A percentile compares a stretch with the other conserved stretches of the same genome.
Conservation (phyloP, 2,797 vertebrate genomes). For the Urophycis tenuis region DNA sequence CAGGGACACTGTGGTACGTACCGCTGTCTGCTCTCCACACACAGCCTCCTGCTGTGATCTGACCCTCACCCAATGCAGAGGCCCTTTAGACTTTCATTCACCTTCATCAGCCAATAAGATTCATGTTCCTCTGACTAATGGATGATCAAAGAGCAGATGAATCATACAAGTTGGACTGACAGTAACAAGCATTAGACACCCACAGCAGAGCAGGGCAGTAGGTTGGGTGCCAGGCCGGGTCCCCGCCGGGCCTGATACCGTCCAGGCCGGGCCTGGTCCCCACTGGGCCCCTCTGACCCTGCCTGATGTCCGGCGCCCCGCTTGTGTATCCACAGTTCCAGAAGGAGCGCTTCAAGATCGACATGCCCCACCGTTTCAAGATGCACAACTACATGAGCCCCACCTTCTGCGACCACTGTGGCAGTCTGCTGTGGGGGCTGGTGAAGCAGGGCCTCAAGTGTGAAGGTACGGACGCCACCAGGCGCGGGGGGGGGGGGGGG, state of each 20-base stretch:
- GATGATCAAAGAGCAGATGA: background rate
- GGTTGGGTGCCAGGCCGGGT: too few species aligned
- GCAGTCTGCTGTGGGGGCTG: slow-evolving; percentile 95
- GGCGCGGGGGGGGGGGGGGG: too few species aligned
- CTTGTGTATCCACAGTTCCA: slow-evolving; percentile 80
- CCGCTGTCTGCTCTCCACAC: slow-evolving; percentile 7
- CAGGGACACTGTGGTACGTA: slow-evolving; percentile 82
- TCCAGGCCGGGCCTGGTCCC: too few species aligned
- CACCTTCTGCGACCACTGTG: slow-evolving; percentile 98
- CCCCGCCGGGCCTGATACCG: too few species aligned
- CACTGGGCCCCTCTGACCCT: too few species aligned
- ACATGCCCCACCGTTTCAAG: slow-evolving; percentile 97
- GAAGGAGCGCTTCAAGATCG: slow-evolving; percentile 98
- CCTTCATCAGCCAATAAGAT: slow-evolving; percentile 12
- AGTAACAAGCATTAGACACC: background rate
- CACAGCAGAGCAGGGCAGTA: too few species aligned
- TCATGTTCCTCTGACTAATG: background rate
- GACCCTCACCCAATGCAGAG: background rate
- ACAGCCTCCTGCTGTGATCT: too few species aligned
- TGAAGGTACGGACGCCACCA: slow-evolving; percentile 73
- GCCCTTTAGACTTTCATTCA: slow-evolving; percentile 15
- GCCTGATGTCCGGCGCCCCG: background rate
- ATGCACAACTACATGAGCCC: slow-evolving; percentile 97
- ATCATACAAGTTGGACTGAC: background rate
- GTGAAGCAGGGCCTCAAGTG: slow-evolving; percentile 97